Evolutionary conservation across 1,140 invertebrate genomes (phyloP), one percentile per base, ranked within the genome.

Genomic region (Rhynchophorus ferrugineus): DNA sequence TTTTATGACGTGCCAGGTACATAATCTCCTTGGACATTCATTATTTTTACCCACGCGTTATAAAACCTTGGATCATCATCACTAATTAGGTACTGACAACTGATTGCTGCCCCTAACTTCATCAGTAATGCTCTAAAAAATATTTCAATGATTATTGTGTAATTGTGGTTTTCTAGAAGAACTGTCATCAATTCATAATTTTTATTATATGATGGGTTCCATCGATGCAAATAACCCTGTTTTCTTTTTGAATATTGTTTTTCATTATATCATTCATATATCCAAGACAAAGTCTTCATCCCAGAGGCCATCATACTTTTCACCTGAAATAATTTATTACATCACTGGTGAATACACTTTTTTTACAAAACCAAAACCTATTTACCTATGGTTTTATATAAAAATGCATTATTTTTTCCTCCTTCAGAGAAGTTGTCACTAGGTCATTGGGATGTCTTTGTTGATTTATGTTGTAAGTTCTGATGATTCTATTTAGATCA

Each of bases 11-110:
- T 33, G 9, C 18, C 6, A 6, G 17, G 21, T 49, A 42, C 43
- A 2, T 22, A 8, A 35, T 22, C 37, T 8, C 45, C 43, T 53
- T 56, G 49, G 9, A 56, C 41, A 20, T 53, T 53, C 54, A 49
- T 46, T 22, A 53, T 56, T 18, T 53, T 56, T n/a, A 56, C 36
- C 54, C 54, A 56, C 3, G 48, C 54, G 18, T 53, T 56, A 35
- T 52, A 46, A 11, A 6, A 29, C 11, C 11, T 29, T 29, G 24
- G 24, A 29, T 29, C 24, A 29, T 29, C 24, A 29, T 29, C 24
- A 29, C 5, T 29, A 5, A 29, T 29, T 29, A 29, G 5, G 41
- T 56, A 56, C 52, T 53, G 43, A 13, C 43, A 16, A 18, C 47
- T 43, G 34, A 14, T 42, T 38, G 29, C 9, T 20, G 11, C 8